These are phyloP conservation scores for Polia nebulosa DNA, from an alignment of 2,888 invertebrate species.

Conservation along the genomic window DNA sequence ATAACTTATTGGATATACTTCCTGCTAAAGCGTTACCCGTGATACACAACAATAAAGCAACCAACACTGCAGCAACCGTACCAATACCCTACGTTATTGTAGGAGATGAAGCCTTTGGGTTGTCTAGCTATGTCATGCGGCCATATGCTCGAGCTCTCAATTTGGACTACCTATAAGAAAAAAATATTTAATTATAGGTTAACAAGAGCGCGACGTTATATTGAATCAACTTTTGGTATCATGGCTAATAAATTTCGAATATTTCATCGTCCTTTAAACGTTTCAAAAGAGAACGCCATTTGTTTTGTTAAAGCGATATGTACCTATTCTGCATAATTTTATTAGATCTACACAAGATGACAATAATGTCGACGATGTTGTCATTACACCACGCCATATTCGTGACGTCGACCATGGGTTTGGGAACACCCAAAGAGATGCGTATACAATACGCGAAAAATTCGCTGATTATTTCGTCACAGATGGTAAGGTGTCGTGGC, in stretches of 20 bases:
- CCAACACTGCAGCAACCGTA: constrained; percentile 8
- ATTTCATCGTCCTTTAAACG: too few relatives aligned
- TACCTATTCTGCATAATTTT: neutral
- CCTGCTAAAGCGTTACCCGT: too few relatives aligned
- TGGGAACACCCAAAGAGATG: constrained; percentile 50
- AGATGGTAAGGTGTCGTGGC: constrained; percentile 54
- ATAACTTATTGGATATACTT: constrained; percentile 59
- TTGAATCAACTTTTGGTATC: too few relatives aligned
- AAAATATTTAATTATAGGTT: too few relatives aligned
- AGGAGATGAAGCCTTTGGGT: constrained; percentile 49
- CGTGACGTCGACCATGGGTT: constrained; percentile 27
- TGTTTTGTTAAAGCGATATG: too few relatives aligned
- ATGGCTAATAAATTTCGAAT: too few relatives aligned
- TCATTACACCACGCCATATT: constrained; percentile 56
- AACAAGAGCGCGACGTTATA: neutral
- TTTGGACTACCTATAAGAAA: neutral
- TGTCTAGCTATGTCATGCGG: constrained; percentile 36
- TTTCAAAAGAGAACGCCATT: too few relatives aligned
- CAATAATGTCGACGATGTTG: constrained; percentile 43
- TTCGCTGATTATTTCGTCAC: constrained; percentile 57
- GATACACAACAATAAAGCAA: constrained; percentile 43
- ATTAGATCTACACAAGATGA: constrained; percentile 6
- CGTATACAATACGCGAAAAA: constrained; percentile 58
- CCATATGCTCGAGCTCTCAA: constrained; percentile 39
- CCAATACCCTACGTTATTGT: neutral